Evolutionary conservation across 1,140 invertebrate genomes (phyloP), one percentile per base, ranked within the genome.

Genomic region (Delia radicum): DNA sequence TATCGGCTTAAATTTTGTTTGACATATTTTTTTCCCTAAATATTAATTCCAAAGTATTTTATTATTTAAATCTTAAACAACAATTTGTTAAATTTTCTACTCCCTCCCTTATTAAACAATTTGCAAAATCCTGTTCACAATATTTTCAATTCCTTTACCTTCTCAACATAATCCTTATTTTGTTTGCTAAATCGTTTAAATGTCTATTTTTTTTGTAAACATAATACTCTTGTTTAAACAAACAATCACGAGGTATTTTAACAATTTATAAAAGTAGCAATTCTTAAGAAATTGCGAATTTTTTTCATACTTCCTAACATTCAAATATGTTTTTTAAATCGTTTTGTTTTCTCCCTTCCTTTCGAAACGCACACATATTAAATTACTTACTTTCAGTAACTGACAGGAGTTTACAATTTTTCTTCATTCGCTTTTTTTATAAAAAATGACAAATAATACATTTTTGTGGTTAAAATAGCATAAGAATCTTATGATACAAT

Each of bases 211-310:
- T 67, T 28, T n/a, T 15, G 65, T 69, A 69, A 69, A 69, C 29
- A 69, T 69, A 69, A 69, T 33, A 69, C 65, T 37, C 29, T 33
- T 33, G 31, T 69, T 69, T 69, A 69, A 18, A 29, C 28, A 67
- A 37, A 69, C 65, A 69, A 73, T 73, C 71, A 73, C 48, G 27
- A 73, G 37, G 37, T 55, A 73, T 73, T 48, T 55, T 31, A 73
- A 46, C 33, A 46, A 46, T 27, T 48, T 29, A 46, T 21, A 48
- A 27, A 48, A 46, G 18, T 69, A 69, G 15, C 28, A 55, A 21
- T 55, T 55, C 21, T 55, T 37, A 55, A 55, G 48, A 55, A 55
- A 55, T 55, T 55, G 48, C 48, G 48, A 55, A 55, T 55, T 55
- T 24, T 7, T n/a, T 21, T 21, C 48, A 21, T 55, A 21, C n/a